These are phyloP conservation scores for Cylindroiulus punctatus DNA, from an alignment of 2,888 invertebrate species.

Conservation along the genomic window DNA sequence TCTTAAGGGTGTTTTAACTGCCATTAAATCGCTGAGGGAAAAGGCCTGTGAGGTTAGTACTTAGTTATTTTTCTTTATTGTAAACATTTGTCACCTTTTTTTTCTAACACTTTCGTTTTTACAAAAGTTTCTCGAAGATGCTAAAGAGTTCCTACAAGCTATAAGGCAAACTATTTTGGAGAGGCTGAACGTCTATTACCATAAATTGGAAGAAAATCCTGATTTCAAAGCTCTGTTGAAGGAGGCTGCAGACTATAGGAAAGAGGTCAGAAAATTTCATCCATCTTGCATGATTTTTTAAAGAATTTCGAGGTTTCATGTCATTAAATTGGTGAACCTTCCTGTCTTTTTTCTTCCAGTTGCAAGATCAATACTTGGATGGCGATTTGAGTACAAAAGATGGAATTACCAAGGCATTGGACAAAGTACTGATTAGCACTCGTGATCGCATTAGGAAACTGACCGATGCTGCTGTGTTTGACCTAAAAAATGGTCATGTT, in stretches of 20 bases:
- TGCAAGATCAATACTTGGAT: background rate
- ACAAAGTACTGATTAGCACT: background rate
- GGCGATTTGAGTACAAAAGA: conserved; percentile 19
- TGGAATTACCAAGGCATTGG: background rate
- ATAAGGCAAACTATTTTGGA: background rate
- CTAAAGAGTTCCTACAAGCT: background rate
- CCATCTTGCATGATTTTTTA: background rate
- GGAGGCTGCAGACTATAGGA: conserved; percentile 30
- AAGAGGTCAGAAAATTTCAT: conserved; percentile 38
- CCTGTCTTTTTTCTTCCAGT: conserved; percentile 17
- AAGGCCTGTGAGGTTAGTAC: conserved; percentile 47
- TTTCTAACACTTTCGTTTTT: background rate
- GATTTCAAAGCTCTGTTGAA: conserved; percentile 48
- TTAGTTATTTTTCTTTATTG: background rate
- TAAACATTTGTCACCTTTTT: background rate
- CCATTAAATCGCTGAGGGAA: conserved; percentile 51
- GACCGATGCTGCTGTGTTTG: background rate
- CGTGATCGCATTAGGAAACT: conserved; percentile 35
- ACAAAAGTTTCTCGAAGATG: background rate
- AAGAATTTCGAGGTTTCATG: background rate
- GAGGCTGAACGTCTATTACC: background rate
- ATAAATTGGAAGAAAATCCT: background rate
- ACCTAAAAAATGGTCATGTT: conserved; percentile 54
- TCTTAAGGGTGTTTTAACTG: conserved; percentile 51
- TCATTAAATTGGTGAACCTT: background rate